Conservation (phyloP, 37 sponge, comb jelly and placozoan genomes). For the Beroe ovata region DNA sequence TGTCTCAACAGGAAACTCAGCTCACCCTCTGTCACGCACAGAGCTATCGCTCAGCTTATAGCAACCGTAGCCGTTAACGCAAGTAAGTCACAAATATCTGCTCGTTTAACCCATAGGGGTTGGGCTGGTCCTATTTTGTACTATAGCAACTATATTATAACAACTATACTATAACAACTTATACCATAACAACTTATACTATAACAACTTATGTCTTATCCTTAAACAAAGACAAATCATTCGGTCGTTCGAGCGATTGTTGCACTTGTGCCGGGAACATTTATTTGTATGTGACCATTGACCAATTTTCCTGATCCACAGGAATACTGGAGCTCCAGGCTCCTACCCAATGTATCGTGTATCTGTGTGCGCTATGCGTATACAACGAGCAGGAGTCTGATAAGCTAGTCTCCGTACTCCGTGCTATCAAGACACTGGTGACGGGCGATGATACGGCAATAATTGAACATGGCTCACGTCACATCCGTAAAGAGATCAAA, state of each 20-base stretch:
- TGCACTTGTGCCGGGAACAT: too few relatives aligned
- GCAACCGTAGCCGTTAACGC: neutral
- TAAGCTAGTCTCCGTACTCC: neutral
- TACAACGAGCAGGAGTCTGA: neutral
- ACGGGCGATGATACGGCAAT: neutral
- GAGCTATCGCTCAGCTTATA: neutral
- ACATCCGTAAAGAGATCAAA: conserved; percentile 33
- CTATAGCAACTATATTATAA: too few relatives aligned
- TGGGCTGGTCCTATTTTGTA: too few relatives aligned
- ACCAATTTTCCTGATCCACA: too few relatives aligned
- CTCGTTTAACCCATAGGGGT: too few relatives aligned
- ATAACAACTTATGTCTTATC: too few relatives aligned
- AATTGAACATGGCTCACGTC: neutral
- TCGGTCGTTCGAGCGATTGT: too few relatives aligned
- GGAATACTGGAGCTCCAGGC: neutral
- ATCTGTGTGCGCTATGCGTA: conserved; percentile 17
- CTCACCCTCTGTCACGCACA: neutral
- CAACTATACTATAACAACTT: too few relatives aligned
- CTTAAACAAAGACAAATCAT: too few relatives aligned
- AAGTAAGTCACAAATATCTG: too few relatives aligned
- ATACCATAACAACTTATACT: too few relatives aligned
- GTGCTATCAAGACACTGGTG: neutral
- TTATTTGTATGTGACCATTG: too few relatives aligned
- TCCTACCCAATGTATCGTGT: conserved; percentile 16
- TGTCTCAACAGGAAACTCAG: neutral